Conservation (phyloP, 2,797 vertebrate genomes). For the Hoplostethus atlanticus region DNA sequence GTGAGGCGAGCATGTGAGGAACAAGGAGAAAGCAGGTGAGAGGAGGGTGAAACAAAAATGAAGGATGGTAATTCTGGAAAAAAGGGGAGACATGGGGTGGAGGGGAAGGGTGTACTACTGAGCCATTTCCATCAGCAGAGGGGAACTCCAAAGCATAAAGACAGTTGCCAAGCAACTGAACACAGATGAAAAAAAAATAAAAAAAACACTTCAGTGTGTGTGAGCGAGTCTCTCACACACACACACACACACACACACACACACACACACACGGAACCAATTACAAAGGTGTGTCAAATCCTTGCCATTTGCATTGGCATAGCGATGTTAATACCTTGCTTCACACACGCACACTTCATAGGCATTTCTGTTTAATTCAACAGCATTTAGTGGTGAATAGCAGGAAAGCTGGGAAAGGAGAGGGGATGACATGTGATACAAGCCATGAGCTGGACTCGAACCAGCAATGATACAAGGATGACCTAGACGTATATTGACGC, state of each 20-base stretch:
- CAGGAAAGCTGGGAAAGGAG: conserved; percentile 4
- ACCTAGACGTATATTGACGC: not conserved
- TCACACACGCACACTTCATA: conserved; percentile 4
- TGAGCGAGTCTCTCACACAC: conserved; percentile 45
- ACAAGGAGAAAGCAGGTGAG: conserved; percentile 44
- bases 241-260: not conserved
- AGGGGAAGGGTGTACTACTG: conserved; percentile 30
- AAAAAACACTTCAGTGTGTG: conserved; percentile 67
- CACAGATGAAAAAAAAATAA: conserved; percentile 49
- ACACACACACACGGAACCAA: conserved; percentile 29
- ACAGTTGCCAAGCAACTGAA: conserved; percentile 86
- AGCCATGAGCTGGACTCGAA: not conserved
- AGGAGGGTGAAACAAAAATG: conserved; percentile 47
- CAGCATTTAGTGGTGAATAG: conserved; percentile 12
- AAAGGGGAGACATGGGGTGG: conserved; percentile 47
- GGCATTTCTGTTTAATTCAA: conserved; percentile 40
- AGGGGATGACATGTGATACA: not conserved
- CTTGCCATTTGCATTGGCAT: conserved; percentile 41
- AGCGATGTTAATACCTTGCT: conserved; percentile 41
- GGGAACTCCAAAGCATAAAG: conserved; percentile 80
- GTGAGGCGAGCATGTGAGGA: conserved; percentile 40
- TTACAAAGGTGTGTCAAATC: conserved; percentile 63
- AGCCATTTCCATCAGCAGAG: conserved; percentile 73
- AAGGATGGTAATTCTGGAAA: conserved; percentile 55
- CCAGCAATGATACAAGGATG: conserved; percentile 18